phyloP scores from a whole-genome alignment of 2,113 vertebrate genomes.

The Gymnocephalus cernua region DNA sequence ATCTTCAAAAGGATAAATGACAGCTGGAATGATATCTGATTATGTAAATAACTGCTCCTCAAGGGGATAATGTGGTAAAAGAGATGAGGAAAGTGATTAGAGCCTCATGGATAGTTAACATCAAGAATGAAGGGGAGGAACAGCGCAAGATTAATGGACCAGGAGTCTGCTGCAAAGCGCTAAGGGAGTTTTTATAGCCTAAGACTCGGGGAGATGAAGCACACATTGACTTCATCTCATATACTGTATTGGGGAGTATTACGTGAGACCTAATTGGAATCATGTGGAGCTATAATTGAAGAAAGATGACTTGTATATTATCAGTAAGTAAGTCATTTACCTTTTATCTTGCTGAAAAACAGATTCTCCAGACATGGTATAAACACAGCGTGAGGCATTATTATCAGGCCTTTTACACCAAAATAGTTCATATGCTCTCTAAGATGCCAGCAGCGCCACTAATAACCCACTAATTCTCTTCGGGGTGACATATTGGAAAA shows the following conservation, averaged over 20 bases:
- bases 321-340: constrained; percentile 61
- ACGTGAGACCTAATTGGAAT: constrained; percentile 62
- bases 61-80: constrained; percentile 55
- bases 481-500: constrained; percentile 61
- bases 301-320: constrained; percentile 60
- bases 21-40: constrained; percentile 68
- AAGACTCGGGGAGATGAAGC: constrained; percentile 50
- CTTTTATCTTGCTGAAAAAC: constrained; percentile 58
- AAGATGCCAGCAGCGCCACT: constrained; percentile 55
- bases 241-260: constrained; percentile 43
- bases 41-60: constrained; percentile 74
- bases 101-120: constrained; percentile 70
- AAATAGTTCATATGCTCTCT: constrained; percentile 47
- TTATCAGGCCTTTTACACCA: constrained; percentile 30
- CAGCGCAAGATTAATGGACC: constrained; percentile 64
- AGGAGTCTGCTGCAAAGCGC: constrained; percentile 51
- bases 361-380: constrained; percentile 54
- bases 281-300: constrained; percentile 60
- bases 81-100: constrained; percentile 68
- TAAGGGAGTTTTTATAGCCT: constrained; percentile 56
- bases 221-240: constrained; percentile 46
- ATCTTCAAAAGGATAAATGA: constrained; percentile 51
- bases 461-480: constrained; percentile 64
- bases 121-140: constrained; percentile 63
- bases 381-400: constrained; percentile 36